Evolutionary conservation across 2,888 invertebrate genomes (phyloP), one percentile per base, ranked within the genome.

Genomic region (Temnothorax unifasciatus): DNA sequence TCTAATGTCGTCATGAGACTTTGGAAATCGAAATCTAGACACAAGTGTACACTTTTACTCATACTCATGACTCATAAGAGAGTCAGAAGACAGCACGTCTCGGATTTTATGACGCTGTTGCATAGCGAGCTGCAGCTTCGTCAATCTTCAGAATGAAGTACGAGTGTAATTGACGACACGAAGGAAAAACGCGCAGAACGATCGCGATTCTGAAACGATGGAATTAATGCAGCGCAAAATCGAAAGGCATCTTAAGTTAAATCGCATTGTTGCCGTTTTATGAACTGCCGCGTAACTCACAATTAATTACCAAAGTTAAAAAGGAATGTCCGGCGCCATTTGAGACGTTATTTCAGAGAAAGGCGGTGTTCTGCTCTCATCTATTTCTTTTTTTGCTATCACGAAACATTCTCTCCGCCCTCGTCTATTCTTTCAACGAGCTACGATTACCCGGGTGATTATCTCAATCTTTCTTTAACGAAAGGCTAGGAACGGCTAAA

Each of bases 241-340:
- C 69, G 34, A 59, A 69, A 38, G 69, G 21, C 21, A 38, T 2
- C 79, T 21, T 34, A 59, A 69, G 34, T 69, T 79, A 79, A 79
- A 79, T 69, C n/a, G 34, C 34, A 18, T 59, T 44, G 68, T 59
- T 47, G 59, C 25, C 21, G 47, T 79, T 59, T 79, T 57, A 71
- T 69, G 57, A 34, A 79, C 34, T 44, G 18, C 9, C 47, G 57
- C 59, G 47, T 59, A 47, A 69, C 57, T 69, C 41, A 69, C 79
- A 59, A 69, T 61, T 79, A 79, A 79, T 79, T 79, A 71, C 59
- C 8, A 50, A 79, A 79, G 79, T 79, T 71, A 71, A 79, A 79
- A 71, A 41, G n/a, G 21, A 34, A 69, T 47, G 69, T 79, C 69
- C 79, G 34, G 54, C 34, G 18, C 21, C 38, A 13, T 61, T 50